Base-by-base conservation (phyloP, 2,113 vertebrate genomes). In the Drymodes brunneopygia region DNA sequence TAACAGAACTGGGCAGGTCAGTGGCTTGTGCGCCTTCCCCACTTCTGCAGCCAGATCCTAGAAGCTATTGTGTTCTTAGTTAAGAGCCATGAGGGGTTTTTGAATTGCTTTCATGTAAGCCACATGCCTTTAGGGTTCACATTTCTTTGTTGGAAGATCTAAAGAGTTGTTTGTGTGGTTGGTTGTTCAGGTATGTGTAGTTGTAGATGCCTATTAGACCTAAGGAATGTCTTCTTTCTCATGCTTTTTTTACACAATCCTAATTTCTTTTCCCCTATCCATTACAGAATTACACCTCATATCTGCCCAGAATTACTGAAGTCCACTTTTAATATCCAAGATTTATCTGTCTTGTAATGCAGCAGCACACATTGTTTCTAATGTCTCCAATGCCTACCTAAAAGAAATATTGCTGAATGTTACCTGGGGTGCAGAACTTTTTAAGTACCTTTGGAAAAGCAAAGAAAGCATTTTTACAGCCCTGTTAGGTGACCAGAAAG, bases 31-130 rank as follows among this genome's bases (percentile, higher is more conserved):
- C 88, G 28, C 17, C n/a, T 88, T 82, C 29, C 61, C 11, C 4
- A 3, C 22, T 73, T 58, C 45, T 83, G 42, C 7, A 81, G 40
- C 27, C 75, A 44, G 22, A 48, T 44, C 17, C 31, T 65, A 17
- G 15, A 45, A 64, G 24, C 31, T 86, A 4, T 8, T 5, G 8
- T 80, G 33, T 11, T 56, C 45, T 65, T 92, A 45, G 31, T 24
- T 15, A 28, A 40, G 35, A 44, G 7, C 5, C 0, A 27, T 35
- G 27, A 21, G 12, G 5, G 1, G 0, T 31, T 91, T 65, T 28
- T 45, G 9, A 2, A 18, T 70, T 78, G 53, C 17, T 78, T 81
- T 75, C 18, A 22, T 14, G 15, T 36, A 57, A 83, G 54, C 22
- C 20, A 79, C 56, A n/a, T 79, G 9, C 28, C 31, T 73, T 31